Conservation (phyloP, 1,140 invertebrate species). For the Leptinotarsa texana region DNA sequence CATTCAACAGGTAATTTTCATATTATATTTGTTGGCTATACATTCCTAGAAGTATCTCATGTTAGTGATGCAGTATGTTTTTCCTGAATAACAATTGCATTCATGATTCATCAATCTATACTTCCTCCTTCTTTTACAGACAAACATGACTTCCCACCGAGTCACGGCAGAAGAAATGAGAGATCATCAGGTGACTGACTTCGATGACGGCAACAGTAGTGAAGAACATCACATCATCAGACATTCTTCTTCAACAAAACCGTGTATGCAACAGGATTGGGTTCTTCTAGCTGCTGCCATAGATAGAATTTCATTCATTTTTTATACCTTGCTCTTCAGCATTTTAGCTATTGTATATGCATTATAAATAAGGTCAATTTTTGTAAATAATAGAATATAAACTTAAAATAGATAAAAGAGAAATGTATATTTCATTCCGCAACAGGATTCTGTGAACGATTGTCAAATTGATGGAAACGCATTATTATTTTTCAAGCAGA, state of each 20-base stretch:
- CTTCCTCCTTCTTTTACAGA: slow-evolving; percentile 19
- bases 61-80: no score
- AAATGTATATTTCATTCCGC: no score
- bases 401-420: no score
- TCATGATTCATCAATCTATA: no score
- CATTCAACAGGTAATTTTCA: slow-evolving; percentile 40
- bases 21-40: no score
- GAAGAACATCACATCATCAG: slow-evolving; percentile 55
- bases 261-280: slow-evolving; percentile 63
- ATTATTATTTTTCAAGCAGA: no score
- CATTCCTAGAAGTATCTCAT: no score
- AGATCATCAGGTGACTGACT: slow-evolving; percentile 55
- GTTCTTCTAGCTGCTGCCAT: slow-evolving; percentile 64
- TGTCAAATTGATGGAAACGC: no score
- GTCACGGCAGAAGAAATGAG: slow-evolving; percentile 57
- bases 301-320: slow-evolving; percentile 64
- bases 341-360: slow-evolving; percentile 61
- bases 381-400: background rate
- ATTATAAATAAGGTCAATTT: slow-evolving; percentile 41
- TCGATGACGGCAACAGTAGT: slow-evolving; percentile 53
- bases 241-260: slow-evolving; percentile 38
- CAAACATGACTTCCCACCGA: slow-evolving; percentile 35
- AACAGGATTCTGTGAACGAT: no score
- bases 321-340: slow-evolving; percentile 61
- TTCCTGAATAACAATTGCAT: no score